Evolutionary conservation across 2,888 invertebrate species (phyloP).

Genomic region (Aphrophora alni): DNA sequence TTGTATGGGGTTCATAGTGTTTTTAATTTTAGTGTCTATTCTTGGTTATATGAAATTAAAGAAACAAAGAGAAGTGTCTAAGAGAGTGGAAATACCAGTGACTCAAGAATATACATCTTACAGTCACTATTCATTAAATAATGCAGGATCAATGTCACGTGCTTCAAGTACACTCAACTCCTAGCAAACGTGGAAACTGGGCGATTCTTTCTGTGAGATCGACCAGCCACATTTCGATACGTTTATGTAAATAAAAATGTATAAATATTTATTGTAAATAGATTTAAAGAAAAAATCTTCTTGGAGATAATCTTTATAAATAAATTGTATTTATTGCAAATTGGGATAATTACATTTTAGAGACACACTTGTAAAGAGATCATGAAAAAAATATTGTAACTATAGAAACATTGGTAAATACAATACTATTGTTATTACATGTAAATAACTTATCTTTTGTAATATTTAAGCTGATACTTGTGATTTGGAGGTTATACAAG

Average conservation of each 20-base stretch:
- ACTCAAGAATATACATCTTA: background rate
- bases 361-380: too few species aligned
- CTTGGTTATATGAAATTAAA: background rate
- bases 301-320: too few species aligned
- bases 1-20: conserved; percentile 84
- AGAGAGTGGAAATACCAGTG: background rate
- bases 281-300: background rate
- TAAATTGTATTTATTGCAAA: too few species aligned
- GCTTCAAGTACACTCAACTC: background rate
- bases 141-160: background rate
- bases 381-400: too few species aligned
- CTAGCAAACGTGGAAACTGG: background rate
- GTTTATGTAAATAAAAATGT: background rate
- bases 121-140: background rate
- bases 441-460: too few species aligned
- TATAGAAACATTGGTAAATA: too few species aligned
- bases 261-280: background rate
- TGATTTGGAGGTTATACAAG: too few species aligned
- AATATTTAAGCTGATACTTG: too few species aligned
- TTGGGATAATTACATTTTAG: too few species aligned
- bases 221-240: background rate
- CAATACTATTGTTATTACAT: too few species aligned
- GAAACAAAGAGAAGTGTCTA: background rate
- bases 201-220: background rate
- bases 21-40: conserved; percentile 60